phyloP scores from a whole-genome alignment of 2,797 vertebrate genomes.

The Ataeniobius toweri region DNA sequence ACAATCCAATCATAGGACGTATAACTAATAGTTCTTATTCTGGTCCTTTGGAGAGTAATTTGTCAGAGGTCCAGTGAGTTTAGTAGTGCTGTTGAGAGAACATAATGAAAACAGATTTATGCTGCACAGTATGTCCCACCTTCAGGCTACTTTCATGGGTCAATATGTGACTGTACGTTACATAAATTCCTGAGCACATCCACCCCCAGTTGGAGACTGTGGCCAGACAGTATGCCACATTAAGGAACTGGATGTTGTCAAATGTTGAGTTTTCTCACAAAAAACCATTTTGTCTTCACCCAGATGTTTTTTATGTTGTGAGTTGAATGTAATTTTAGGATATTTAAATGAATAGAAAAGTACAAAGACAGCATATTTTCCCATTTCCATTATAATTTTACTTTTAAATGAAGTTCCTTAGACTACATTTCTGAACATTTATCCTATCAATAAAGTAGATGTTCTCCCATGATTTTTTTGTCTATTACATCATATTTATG shows the following conservation, averaged over 20 bases:
- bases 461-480: not conserved
- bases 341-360: not conserved
- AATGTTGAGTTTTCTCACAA: not conserved
- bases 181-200: not conserved
- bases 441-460: not conserved
- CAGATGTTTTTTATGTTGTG: not conserved
- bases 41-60: constrained; percentile 16
- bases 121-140: constrained; percentile 20
- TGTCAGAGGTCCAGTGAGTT: constrained; percentile 12
- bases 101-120: constrained; percentile 42
- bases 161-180: constrained; percentile 21
- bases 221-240: not conserved
- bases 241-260: not conserved
- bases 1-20: not conserved
- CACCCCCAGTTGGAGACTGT: not conserved
- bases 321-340: not conserved
- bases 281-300: not conserved
- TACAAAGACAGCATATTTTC: not conserved
- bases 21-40: not conserved
- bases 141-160: constrained; percentile 32
- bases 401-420: not conserved
- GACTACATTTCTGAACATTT: constrained; percentile 5
- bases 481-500: not conserved
- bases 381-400: not conserved
- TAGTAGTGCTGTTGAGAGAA: constrained; percentile 7